Evolutionary conservation across 92 coral and sea anemone genomes (phyloP), one percentile per base, ranked within the genome.

Genomic region (Chrysogorgia sp.): DNA sequence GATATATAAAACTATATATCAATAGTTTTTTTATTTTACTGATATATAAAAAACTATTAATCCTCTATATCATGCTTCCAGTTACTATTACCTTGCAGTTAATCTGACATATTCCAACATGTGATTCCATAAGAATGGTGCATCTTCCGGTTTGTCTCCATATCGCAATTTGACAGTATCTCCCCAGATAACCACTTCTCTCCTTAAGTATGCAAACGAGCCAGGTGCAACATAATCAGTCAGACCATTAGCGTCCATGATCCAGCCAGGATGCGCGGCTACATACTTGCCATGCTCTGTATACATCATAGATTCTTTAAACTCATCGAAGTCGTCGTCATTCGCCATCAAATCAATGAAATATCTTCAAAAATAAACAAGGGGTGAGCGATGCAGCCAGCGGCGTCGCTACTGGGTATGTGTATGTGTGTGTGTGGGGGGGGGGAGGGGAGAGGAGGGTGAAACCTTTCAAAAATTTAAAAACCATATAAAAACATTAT

Each of bases 111-210:
- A 96, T 40, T 91, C 76, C 75, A 87, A 58, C 97, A 96, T 96
- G 66, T 81, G 91, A n/a, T 84, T 64, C 99, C 99, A 96, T 55
- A 96, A 84, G 84, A 96, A 91, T 24, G 97, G 99, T 0, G 88
- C 96, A 74, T 96, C 99, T 29, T 87, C 96, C 9, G 99, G 97
- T 48, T 81, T 87, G 34, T 88, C 63, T 2, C 99, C 99, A 79
- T 92, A 96, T 8, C 97, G 86, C 2, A 96, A 81, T 61, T 96
- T 96, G 0, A 91, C 96, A 45, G 91, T 91, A 30, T 96, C 99
- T 14, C 99, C 99, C 99, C 99, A 96, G 32, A 92, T 89, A 24
- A 96, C 87, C 21, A 96, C 88, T 57, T 96, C 99, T 21, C 99
- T 86, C 49, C 99, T 84, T 19, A 96, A 76, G 81, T 91, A 96